A percentile compares a stretch with the other conserved stretches of the same genome.
Conservation (phyloP, 2,113 vertebrate species). For the Tragelaphus strepsiceros region DNA sequence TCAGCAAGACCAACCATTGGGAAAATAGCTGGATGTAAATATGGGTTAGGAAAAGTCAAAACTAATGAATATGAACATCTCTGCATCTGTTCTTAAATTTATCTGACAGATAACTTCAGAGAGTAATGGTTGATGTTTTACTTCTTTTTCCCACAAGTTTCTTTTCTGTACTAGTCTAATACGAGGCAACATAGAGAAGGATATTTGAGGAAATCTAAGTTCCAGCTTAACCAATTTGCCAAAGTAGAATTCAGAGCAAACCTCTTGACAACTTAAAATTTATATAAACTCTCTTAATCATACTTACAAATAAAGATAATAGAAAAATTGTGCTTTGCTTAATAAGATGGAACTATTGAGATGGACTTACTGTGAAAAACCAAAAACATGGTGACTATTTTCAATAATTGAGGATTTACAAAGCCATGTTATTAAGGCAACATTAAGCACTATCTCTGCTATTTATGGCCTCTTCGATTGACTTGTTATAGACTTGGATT, state of each 20-base stretch:
- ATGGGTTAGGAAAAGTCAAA: not conserved
- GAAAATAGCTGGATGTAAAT: not conserved
- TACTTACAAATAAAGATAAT: not conserved
- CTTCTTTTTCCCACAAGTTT: not conserved
- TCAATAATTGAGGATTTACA: not conserved
- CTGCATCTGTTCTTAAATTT: not conserved
- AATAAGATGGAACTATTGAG: not conserved
- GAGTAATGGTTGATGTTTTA: not conserved
- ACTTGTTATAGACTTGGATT: no score
- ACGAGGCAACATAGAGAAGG: not conserved
- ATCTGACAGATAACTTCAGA: not conserved
- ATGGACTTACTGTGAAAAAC: not conserved
- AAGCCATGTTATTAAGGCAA: not conserved
- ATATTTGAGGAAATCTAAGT: not conserved
- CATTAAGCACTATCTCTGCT: not conserved
- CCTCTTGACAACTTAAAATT: not conserved
- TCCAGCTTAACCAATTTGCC: not conserved
- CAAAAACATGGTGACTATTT: not conserved
- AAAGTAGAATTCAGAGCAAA: not conserved
- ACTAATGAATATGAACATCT: accelerated
- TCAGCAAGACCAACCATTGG: not conserved
- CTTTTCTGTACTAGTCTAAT: not conserved
- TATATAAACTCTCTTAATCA: not conserved
- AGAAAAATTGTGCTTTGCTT: not conserved
- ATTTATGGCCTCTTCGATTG: not conserved